A percentile compares a stretch with the other conserved stretches of the same genome.
phyloP scores from a whole-genome alignment of 1,140 invertebrate genomes.

The Chironomus tepperi region DNA sequence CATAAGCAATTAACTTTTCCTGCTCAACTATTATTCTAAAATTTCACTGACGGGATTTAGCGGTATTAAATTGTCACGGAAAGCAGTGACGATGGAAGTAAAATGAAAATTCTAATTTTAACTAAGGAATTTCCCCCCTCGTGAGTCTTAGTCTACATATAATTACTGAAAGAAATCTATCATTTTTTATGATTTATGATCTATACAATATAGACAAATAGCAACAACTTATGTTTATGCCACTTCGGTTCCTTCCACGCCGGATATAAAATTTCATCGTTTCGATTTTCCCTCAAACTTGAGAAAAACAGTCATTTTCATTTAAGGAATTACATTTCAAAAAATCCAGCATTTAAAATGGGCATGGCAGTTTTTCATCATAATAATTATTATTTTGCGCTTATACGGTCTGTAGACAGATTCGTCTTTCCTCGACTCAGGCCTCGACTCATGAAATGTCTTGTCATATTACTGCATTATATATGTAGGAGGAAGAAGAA shows the following conservation, averaged over 20 bases:
- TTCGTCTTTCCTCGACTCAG: too few species aligned
- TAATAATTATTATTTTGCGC: not conserved
- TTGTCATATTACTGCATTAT: too few species aligned
- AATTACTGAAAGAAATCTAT: not conserved
- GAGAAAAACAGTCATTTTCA: not conserved
- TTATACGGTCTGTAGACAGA: too few species aligned
- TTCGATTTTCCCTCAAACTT: not conserved
- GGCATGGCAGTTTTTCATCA: not conserved
- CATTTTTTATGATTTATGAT: constrained; percentile 16
- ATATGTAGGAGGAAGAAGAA: too few species aligned
- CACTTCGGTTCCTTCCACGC: not conserved
- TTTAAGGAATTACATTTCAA: not conserved
- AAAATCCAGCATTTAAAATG: not conserved
- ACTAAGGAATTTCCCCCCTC: not conserved
- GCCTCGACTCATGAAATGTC: too few species aligned
- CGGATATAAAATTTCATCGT: constrained; percentile 16
- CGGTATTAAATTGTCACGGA: too few species aligned
- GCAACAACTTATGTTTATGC: not conserved
- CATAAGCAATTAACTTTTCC: constrained; percentile 15
- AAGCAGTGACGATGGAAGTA: not conserved
- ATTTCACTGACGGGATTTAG: not conserved
- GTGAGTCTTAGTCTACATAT: not conserved
- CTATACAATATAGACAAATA: not conserved
- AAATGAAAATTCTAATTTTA: not conserved
- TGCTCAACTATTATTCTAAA: constrained; percentile 15